These are phyloP conservation scores for Sarcophilus harrisii DNA, from an alignment of 2,797 vertebrate species.

Conservation along the genomic window DNA sequence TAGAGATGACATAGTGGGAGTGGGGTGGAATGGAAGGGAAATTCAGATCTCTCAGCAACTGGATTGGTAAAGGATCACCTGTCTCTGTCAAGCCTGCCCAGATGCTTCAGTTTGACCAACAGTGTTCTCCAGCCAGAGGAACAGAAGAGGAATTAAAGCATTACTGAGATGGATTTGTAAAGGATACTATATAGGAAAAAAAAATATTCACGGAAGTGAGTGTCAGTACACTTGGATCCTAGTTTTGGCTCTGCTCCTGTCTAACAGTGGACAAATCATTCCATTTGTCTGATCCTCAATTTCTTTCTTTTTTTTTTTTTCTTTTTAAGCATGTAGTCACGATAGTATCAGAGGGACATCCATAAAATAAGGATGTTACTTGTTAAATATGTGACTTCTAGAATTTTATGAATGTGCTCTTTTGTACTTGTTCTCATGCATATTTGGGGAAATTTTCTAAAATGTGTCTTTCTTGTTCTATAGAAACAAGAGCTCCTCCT, in stretches of 20 bases:
- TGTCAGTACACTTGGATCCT: background rate
- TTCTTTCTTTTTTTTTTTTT: background rate
- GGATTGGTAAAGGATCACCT: background rate
- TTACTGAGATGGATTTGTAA: background rate
- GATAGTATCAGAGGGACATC: background rate
- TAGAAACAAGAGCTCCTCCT: background rate
- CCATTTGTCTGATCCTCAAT: background rate
- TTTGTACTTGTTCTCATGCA: background rate
- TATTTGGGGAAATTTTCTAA: background rate
- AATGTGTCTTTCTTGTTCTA: background rate
- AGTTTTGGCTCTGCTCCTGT: background rate
- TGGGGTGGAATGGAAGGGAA: background rate
- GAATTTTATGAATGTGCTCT: conserved; percentile 1
- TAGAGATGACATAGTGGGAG: background rate
- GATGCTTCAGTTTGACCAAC: background rate
- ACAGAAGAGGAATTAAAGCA: background rate
- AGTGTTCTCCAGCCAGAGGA: background rate
- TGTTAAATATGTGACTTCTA: background rate
- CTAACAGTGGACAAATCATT: background rate
- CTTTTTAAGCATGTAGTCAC: background rate
- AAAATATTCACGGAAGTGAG: background rate
- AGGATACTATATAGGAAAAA: background rate
- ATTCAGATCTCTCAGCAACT: background rate
- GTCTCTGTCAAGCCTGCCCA: background rate
- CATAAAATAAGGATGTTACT: background rate